These are phyloP conservation scores for Drosophila tani DNA, from an alignment of 1,140 invertebrate genomes.

Conservation along the genomic window DNA sequence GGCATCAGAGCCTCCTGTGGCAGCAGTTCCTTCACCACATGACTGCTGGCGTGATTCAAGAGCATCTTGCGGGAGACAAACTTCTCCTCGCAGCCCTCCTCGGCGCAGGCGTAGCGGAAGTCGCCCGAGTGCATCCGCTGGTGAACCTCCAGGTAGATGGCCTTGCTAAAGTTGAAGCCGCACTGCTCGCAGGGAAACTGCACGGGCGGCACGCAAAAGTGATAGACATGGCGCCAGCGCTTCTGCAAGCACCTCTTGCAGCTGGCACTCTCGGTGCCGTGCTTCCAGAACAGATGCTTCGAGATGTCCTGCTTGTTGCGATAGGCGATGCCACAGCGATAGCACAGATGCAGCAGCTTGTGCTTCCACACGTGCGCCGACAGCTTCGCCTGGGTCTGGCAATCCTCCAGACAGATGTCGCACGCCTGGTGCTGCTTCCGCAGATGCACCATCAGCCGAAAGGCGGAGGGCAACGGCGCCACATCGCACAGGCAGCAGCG, in stretches of 20 bases:
- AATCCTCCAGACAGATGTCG: constrained; percentile 93
- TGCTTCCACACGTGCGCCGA: constrained; percentile 95
- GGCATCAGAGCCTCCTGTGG: constrained; percentile 11
- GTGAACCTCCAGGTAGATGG: constrained; percentile 93
- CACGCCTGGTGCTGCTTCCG: constrained; percentile 92
- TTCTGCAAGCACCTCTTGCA: constrained; percentile 94
- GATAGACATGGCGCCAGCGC: constrained; percentile 95
- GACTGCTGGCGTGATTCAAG: constrained; percentile 87
- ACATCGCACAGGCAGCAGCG: constrained; percentile 91
- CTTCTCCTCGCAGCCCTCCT: constrained; percentile 89
- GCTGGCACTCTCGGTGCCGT: constrained; percentile 93
- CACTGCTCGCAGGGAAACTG: constrained; percentile 93
- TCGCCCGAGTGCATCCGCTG: constrained; percentile 91
- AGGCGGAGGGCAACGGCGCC: constrained; percentile 91
- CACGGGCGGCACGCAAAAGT: constrained; percentile 93
- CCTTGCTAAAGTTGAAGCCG: constrained; percentile 89
- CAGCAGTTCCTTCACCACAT: constrained; percentile 73
- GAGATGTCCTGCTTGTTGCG: constrained; percentile 94
- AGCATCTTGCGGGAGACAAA: constrained; percentile 93
- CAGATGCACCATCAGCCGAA: constrained; percentile 94
- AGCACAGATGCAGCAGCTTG: constrained; percentile 93
- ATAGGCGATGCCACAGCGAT: constrained; percentile 93
- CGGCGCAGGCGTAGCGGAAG: constrained; percentile 89
- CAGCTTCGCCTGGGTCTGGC: constrained; percentile 89
- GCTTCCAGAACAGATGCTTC: constrained; percentile 95